Base-by-base conservation (phyloP, 2,888 invertebrate species). In the Sturmia bella region DNA sequence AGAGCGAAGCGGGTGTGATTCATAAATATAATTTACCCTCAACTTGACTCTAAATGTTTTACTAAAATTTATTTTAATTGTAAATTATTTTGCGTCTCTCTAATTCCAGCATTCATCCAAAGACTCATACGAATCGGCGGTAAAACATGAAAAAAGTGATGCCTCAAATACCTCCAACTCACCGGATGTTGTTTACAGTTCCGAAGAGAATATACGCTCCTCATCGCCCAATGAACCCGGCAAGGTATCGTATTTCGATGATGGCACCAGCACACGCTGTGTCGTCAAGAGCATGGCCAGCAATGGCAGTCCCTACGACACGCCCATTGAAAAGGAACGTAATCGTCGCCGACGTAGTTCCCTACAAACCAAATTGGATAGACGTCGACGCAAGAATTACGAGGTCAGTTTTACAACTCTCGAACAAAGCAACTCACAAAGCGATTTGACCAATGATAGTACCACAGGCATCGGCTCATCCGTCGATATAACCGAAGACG, bases 311-410 rank as follows among this genome's bases (percentile, higher is more conserved):
- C 66, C 84, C 4, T 82, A 86, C 69, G 89, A 88, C 48, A 79
- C 87, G 41, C 86, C 88, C 45, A 84, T 84, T 68, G 86, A 86
- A 19, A 90, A 88, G 72, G 91, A 91, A 68, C 88, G 90, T 27
- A 88, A 89, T 82, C 89, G 91, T 7, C 89, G 91, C 72, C 88
- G 91, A 74, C 90, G 90, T 78, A 90, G 89, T 72, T 91, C 91
- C 17, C 85, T 91, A 86, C 91, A 91, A 85, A 88, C 90, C 15
- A 91, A 91, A 86, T 86, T 91, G 32, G 91, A 91, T 84, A 88
- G 91, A 61, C 89, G 90, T 70, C 88, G 91, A 61, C 89, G 90
- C 76, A 91, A 90, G 82, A 90, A 90, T 80, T 87, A 88, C 84
- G 89, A 90, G 72, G 87, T 87, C 15, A 87, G 86, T 84, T 89